Evolutionary conservation across 2,797 vertebrate species (phyloP).

Genomic region (Sebastes taczanowskii): DNA sequence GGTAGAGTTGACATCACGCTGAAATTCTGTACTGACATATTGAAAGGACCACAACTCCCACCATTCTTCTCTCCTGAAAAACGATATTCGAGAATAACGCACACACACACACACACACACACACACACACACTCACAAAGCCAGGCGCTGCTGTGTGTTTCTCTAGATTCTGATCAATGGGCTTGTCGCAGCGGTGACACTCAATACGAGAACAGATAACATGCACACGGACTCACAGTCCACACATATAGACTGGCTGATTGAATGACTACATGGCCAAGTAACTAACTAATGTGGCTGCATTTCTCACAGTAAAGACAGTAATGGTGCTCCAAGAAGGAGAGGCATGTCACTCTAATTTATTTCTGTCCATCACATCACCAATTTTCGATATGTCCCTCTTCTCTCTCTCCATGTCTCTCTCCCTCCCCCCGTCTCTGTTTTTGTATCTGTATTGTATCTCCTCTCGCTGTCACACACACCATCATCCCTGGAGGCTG

Average conservation of each 20-base stretch:
- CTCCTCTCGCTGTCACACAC: constrained; percentile 21
- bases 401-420: not conserved
- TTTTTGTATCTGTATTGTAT: constrained; percentile 16
- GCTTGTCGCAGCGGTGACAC: constrained; percentile 37
- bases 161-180: constrained; percentile 58
- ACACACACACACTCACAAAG: not conserved
- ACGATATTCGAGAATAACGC: not conserved
- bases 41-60: constrained; percentile 1
- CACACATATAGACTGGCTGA: not conserved
- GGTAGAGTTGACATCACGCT: constrained; percentile 7
- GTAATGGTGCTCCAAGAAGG: not conserved
- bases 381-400: not conserved
- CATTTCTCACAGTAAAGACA: not conserved
- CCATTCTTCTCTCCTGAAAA: not conserved
- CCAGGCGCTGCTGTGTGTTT: constrained; percentile 37
- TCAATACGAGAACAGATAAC: constrained; percentile 32
- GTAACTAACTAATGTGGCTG: not conserved
- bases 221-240: not conserved
- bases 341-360: not conserved
- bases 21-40: not conserved
- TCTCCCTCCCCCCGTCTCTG: not conserved
- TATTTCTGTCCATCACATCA: not conserved
- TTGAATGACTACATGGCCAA: not conserved
- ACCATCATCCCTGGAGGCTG: constrained; percentile 35
- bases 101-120: not conserved